Percentiles rank a stretch among this genome's conserved stretches.
phyloP scores from a whole-genome alignment of 2,888 invertebrate species.

The Caenorhabditis imperialis region DNA sequence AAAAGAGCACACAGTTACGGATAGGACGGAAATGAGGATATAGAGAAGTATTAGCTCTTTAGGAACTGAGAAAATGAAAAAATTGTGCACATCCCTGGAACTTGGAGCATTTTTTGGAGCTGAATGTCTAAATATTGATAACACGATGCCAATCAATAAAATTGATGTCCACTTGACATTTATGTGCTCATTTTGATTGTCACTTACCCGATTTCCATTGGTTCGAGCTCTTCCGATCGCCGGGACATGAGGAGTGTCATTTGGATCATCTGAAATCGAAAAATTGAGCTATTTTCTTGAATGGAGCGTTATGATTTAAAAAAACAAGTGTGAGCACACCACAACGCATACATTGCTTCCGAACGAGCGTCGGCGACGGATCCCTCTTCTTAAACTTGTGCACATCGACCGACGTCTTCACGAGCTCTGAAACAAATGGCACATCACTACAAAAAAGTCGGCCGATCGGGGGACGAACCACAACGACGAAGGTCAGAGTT shows the following conservation, averaged over 20 bases:
- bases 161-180: no score
- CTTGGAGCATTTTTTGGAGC: no score
- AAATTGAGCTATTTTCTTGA: not conserved
- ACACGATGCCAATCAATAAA: no score
- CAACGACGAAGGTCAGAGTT: conserved; percentile 51
- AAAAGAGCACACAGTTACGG: conserved; percentile 2
- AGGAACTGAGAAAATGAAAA: no score
- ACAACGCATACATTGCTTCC: conserved; percentile 69
- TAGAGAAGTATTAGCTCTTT: no score
- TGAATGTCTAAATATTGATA: no score
- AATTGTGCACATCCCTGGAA: no score
- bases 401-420: conserved; percentile 61
- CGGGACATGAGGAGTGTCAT: conserved; percentile 60
- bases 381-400: conserved; percentile 68
- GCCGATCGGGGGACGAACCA: conserved; percentile 36
- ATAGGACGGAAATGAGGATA: no score
- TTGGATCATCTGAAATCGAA: conserved; percentile 62
- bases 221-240: conserved; percentile 55
- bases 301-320: not conserved
- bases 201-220: conserved; percentile 33
- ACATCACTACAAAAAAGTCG: not conserved
- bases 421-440: conserved; percentile 61
- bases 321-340: conserved; percentile 15
- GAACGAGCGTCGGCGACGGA: conserved; percentile 70
- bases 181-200: no score